Evolutionary conservation across 2,888 invertebrate genomes (phyloP).

Genomic region (Byasa hedistus): DNA sequence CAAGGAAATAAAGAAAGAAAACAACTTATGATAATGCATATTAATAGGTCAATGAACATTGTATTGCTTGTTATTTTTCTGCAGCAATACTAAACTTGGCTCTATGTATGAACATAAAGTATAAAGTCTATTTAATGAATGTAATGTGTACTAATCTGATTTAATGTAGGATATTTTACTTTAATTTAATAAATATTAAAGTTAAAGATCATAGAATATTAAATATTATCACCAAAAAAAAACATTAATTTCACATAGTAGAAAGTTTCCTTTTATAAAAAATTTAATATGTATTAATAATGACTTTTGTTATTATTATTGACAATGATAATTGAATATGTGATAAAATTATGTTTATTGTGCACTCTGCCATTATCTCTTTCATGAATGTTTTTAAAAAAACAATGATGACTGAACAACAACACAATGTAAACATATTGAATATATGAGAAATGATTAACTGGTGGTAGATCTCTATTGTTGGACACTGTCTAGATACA

Average conservation of each 20-base stretch:
- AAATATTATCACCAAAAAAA: background rate
- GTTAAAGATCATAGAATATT: no score
- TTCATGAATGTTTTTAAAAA: constrained; percentile 8
- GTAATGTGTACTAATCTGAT: no score
- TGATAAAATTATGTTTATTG: constrained; percentile 12
- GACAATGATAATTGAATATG: background rate
- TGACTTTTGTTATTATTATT: background rate
- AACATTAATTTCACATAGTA: background rate
- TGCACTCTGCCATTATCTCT: constrained; percentile 7
- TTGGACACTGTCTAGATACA: background rate
- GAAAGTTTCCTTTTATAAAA: background rate
- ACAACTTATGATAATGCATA: no score
- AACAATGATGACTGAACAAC: background rate
- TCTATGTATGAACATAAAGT: no score
- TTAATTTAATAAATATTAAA: no score
- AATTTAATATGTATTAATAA: background rate
- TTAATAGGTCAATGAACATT: no score
- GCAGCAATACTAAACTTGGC: no score
- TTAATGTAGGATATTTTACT: no score
- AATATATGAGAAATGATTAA: background rate
- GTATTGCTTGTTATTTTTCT: no score
- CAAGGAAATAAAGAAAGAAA: no score
- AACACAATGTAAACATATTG: constrained; percentile 2
- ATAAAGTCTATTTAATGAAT: no score
- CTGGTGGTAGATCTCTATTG: background rate